A percentile compares a stretch with the other conserved stretches of the same genome.
Evolutionary conservation across 1,140 invertebrate species (phyloP).

Genomic region (Choristoneura fumiferana): DNA sequence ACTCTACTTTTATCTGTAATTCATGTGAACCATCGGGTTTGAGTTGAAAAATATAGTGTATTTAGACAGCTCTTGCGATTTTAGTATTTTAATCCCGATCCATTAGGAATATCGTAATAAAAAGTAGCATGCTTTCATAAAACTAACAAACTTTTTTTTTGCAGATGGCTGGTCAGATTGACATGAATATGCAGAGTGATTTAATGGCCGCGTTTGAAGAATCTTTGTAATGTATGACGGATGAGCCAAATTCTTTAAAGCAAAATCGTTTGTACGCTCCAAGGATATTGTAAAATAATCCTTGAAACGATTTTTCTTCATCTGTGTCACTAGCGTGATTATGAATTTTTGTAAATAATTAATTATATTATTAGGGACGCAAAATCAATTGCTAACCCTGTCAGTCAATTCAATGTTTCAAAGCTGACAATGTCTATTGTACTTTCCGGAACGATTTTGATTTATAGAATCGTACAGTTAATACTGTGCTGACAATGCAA

Average conservation of each 20-base stretch:
- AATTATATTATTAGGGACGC: constrained; percentile 24
- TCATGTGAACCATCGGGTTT: too few species aligned
- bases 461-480: constrained; percentile 17
- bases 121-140: too few species aligned
- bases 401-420: constrained; percentile 6
- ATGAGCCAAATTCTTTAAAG: neutral
- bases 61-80: too few species aligned
- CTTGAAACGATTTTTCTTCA: neutral
- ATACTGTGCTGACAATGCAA: constrained; percentile 57
- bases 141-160: constrained; percentile 54
- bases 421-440: constrained; percentile 1
- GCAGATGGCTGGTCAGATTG: constrained; percentile 96
- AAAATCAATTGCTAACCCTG: constrained; percentile 13
- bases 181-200: constrained; percentile 99
- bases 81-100: too few species aligned
- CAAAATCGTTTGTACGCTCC: constrained; percentile 5
- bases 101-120: too few species aligned
- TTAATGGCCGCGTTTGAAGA: constrained; percentile 98
- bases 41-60: too few species aligned
- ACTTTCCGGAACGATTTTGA: constrained; percentile 11
- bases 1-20: too few species aligned
- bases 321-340: constrained; percentile 35
- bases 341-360: constrained; percentile 60
- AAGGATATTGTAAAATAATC: neutral
- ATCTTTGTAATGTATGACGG: constrained; percentile 83